These are phyloP conservation scores for Bombus impatiens DNA, from an alignment of 1,140 invertebrate genomes.

Conservation along the genomic window DNA sequence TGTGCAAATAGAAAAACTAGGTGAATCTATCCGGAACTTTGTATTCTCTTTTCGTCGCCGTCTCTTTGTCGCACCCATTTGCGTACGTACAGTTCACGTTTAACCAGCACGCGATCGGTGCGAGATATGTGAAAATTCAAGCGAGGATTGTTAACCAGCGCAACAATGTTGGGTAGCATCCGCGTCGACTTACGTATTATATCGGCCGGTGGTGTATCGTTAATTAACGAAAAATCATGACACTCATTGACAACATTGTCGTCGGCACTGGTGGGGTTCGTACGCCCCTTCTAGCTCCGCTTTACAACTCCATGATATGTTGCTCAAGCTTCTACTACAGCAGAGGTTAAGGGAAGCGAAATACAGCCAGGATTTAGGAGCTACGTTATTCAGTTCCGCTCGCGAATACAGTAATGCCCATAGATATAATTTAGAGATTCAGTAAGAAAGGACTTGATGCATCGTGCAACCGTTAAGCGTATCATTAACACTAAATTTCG, in stretches of 20 bases:
- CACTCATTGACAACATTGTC: constrained; percentile 26
- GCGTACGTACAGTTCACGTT: neutral
- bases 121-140: neutral
- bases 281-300: too few relatives aligned
- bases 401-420: constrained; percentile 35
- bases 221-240: constrained; percentile 59
- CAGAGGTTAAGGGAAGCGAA: constrained; percentile 36
- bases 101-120: neutral
- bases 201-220: neutral
- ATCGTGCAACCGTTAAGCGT: constrained; percentile 50
- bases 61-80: neutral
- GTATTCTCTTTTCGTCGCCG: neutral
- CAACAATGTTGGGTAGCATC: neutral
- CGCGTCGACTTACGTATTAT: neutral
- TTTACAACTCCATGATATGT: constrained; percentile 52
- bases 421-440: constrained; percentile 53
- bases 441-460: constrained; percentile 53
- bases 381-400: constrained; percentile 39
- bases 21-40: neutral
- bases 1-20: neutral
- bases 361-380: constrained; percentile 44
- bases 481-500: constrained; percentile 54
- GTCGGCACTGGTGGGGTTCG: neutral
- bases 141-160: constrained; percentile 22
- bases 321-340: constrained; percentile 1